phyloP scores from a whole-genome alignment of 64 coral and sea anemone genomes.

The Pocillopora verrucosa region DNA sequence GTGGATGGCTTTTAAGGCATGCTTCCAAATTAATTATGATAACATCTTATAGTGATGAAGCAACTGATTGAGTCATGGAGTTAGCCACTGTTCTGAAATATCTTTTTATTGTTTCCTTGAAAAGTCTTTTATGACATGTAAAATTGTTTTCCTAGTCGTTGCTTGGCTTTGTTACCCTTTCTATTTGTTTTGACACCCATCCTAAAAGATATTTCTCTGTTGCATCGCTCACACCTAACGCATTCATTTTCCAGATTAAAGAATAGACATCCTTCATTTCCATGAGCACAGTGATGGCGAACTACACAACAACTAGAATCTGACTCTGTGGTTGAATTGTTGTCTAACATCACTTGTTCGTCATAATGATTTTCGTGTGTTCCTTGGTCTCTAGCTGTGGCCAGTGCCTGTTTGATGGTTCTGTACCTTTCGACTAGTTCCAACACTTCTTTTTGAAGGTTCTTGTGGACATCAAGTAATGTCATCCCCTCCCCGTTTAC shows the following conservation, averaged over 20 bases:
- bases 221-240: neutral
- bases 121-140: neutral
- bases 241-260: neutral
- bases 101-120: neutral
- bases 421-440: neutral
- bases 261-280: neutral
- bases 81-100: too few species aligned
- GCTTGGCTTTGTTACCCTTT: neutral
- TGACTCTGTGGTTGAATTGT: neutral
- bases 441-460: neutral
- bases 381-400: neutral
- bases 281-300: neutral
- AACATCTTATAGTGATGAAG: too few species aligned
- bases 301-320: neutral
- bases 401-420: neutral
- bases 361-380: neutral
- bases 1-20: too few species aligned
- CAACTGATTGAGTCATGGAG: too few species aligned
- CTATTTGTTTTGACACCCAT: neutral
- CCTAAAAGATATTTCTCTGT: neutral
- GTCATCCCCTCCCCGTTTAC: neutral
- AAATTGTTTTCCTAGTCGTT: neutral
- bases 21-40: too few species aligned
- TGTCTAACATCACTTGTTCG: neutral
- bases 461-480: neutral